Conservation (phyloP, 2,797 vertebrate genomes). For the Delichon dasypus region DNA sequence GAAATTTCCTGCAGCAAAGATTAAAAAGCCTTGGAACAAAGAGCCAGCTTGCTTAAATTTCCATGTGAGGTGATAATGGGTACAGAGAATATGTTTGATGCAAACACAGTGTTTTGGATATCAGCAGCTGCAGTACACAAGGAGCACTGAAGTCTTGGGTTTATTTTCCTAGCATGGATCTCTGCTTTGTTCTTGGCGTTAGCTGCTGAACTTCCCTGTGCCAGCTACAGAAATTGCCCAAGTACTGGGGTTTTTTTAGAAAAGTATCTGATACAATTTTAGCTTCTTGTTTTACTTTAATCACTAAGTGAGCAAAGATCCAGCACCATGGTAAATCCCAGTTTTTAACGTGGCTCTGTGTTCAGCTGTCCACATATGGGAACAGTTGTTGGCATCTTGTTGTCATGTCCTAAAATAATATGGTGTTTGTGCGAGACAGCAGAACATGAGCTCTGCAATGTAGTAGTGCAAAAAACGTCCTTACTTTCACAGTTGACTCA, state of each 20-base stretch:
- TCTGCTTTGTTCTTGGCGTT: background rate
- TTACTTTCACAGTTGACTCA: background rate
- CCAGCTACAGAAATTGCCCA: background rate
- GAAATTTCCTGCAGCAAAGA: background rate
- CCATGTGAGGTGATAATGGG: background rate
- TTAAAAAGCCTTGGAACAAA: background rate
- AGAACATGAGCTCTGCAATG: background rate
- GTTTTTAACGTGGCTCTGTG: background rate
- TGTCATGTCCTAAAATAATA: background rate
- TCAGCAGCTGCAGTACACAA: fast-evolving
- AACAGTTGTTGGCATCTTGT: background rate
- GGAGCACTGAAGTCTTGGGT: background rate
- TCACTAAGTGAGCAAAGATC: background rate
- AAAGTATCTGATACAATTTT: background rate
- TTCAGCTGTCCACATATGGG: background rate
- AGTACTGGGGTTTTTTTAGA: background rate
- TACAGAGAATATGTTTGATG: background rate
- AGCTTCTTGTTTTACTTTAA: background rate
- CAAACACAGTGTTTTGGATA: background rate
- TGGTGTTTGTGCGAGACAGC: background rate
- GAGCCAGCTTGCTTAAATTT: background rate
- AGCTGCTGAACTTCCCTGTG: background rate
- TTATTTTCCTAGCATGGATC: background rate
- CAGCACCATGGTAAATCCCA: background rate
- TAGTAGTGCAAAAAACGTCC: background rate